Base-by-base conservation (phyloP, 2,797 vertebrate genomes). In the Danio albolineatus region DNA sequence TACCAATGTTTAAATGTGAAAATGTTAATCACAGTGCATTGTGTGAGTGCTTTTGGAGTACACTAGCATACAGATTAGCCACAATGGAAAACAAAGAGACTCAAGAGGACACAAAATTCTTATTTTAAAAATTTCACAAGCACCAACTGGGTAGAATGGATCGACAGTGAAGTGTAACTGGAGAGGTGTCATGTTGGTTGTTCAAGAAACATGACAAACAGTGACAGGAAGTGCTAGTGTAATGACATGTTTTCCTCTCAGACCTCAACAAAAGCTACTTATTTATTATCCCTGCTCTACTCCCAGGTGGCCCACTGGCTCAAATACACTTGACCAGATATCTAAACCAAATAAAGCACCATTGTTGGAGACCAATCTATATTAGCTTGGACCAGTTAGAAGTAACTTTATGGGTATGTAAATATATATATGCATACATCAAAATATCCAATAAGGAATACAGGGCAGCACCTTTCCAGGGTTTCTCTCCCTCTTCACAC, bases 391-490 rank as follows among this genome's bases (percentile, higher is more conserved):
- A 28, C 39, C 41, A 59, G 13, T 54, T 39, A 17, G 10, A 74
- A 19, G 51, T 44, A 57, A 7, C 14, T 49, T 46, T 7, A 17
- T 8, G 7, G 21, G 14, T n/a, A 36, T 36, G 13, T 7, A 59
- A 0, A 36, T 5, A 8, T 2, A 9, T 2, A 46, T 54, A 28
- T 28, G 10, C 28, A 56, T 13, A 49, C 7, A 49, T 74, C 41
- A 48, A 57, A 51, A 56, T 28, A 17, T 14, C 39, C 5, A 21
- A 53, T 44, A 21, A 54, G 46, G 17, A 21, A n/a, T 38, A 46
- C 38, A 67, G 46, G 17, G 62, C 14, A 66, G 6, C 17, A 81
- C 59, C 59, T 71, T 77, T 76, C 43, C 57, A 46, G 17, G 36
- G 21, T 41, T 62, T 19, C 38, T 44, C 28, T 70, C 39, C 38